phyloP scores from a whole-genome alignment of 2,113 vertebrate genomes.

The Talpa occidentalis region DNA sequence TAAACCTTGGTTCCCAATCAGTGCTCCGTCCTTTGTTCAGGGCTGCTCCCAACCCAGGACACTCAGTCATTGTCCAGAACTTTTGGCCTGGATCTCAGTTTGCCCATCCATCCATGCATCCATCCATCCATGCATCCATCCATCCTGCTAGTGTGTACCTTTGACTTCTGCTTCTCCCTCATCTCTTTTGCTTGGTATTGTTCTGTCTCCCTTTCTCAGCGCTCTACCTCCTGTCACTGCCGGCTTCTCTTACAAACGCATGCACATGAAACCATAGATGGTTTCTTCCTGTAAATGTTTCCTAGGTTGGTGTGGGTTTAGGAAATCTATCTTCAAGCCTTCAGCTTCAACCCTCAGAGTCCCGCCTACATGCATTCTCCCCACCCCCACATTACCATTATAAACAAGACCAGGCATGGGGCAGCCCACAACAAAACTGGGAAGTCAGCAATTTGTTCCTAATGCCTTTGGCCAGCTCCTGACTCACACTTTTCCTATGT shows the following conservation, averaged over 20 bases:
- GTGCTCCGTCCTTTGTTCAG: neutral
- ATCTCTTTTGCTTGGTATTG: neutral
- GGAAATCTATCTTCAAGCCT: slow-evolving; percentile 41
- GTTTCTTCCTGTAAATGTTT: slow-evolving; percentile 38
- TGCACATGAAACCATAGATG: neutral
- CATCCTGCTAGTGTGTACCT: neutral
- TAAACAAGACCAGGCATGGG: neutral
- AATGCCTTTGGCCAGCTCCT: neutral
- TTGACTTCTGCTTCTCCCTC: neutral
- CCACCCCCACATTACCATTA: neutral
- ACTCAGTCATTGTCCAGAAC: neutral
- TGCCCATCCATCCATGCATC: neutral
- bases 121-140: neutral
- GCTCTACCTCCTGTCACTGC: neutral
- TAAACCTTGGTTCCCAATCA: neutral
- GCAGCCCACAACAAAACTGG: neutral
- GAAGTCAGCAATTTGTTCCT: neutral
- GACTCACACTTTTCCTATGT: neutral
- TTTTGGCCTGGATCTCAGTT: neutral
- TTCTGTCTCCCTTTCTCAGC: neutral
- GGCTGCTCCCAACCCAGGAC: too few species aligned
- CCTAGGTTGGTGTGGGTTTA: slow-evolving; percentile 36
- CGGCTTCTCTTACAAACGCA: neutral
- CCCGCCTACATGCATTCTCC: neutral
- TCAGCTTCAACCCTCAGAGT: slow-evolving; percentile 4